Base-by-base conservation (phyloP, 2,113 vertebrate genomes). In the Pelecanus crispus region DNA sequence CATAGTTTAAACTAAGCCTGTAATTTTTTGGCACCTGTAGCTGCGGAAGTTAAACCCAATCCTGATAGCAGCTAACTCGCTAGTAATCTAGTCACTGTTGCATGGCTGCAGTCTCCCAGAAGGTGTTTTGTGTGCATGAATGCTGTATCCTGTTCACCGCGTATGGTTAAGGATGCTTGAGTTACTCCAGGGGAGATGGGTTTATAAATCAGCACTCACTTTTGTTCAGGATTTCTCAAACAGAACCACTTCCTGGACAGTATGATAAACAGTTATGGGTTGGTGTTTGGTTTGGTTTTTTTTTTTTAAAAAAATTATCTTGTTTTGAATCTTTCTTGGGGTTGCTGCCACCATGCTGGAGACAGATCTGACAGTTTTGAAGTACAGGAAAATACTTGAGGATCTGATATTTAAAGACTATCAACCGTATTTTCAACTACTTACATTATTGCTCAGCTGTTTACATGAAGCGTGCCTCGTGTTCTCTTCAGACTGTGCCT, bases 301-400 rank as follows among this genome's bases (percentile, higher is more conserved):
- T 26, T 56, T 49, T 28, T 40, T 25, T 26, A 17, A 28, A 52
- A 25, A 52, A 24, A 34, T 82, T 62, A 49, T 82, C 80, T 90
- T 62, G 31, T 74, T 81, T 90, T 67, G 50, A 71, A 63, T 88
- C 71, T 81, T 70, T 34, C 50, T 86, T 63, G 63, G 36, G 38
- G n/a, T 94, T 92, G 50, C 82, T 85, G 58, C 75, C 20, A 25
- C 24, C 12, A 16, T 28, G 36, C 25, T 78, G 22, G 58, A 86
- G 75, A 25, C 42, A 49, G 80, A 94, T 79, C 75, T 93, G 56
- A 25, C 81, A 91, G 80, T 94, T 97, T 71, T 65, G 80, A 97
- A 96, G 94, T 92, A 87, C 19, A 66, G 40, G 58, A 86, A 85
- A 77, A 90, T 67, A 75, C 74, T 68, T 62, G 81, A 88, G 53